A percentile compares a stretch with the other conserved stretches of the same genome.
phyloP scores from a whole-genome alignment of 2,113 vertebrate species.

The Penelope pileata region DNA sequence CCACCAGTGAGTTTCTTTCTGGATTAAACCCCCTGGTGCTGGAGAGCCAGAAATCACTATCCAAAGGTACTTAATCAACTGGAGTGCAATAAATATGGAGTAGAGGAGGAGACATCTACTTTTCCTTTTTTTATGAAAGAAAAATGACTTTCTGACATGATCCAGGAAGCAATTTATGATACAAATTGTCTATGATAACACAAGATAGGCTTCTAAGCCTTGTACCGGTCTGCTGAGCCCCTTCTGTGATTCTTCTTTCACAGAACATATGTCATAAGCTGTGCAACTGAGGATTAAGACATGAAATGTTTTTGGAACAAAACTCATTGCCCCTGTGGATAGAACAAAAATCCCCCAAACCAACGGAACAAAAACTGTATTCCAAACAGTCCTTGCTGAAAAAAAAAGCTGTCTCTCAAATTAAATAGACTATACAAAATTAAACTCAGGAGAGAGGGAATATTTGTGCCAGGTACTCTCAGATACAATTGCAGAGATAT shows the following conservation, averaged over 20 bases:
- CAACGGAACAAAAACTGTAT: not conserved
- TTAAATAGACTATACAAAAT: constrained; percentile 50
- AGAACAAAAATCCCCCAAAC: constrained; percentile 26
- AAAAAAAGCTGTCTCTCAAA: constrained; percentile 38
- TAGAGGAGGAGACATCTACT: constrained; percentile 49
- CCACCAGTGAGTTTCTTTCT: not conserved
- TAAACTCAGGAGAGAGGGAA: constrained; percentile 53
- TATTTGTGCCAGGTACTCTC: constrained; percentile 73
- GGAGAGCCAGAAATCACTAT: constrained; percentile 31
- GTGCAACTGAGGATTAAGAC: constrained; percentile 35
- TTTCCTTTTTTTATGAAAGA: constrained; percentile 63
- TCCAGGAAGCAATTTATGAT: constrained; percentile 4
- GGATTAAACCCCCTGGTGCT: constrained; percentile 50
- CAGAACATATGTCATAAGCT: not conserved
- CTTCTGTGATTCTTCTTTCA: constrained; percentile 4
- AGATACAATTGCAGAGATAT: constrained; percentile 77
- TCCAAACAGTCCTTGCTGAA: constrained; percentile 51
- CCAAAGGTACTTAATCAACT: not conserved
- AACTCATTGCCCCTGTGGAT: constrained; percentile 28
- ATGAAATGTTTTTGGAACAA: constrained; percentile 31
- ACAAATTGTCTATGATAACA: not conserved
- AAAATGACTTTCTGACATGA: constrained; percentile 52
- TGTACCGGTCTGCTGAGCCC: constrained; percentile 33
- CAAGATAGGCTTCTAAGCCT: constrained; percentile 15
- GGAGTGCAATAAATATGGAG: not conserved